These are phyloP conservation scores for Leuciscus waleckii DNA, from an alignment of 2,797 vertebrate genomes.

Conservation along the genomic window DNA sequence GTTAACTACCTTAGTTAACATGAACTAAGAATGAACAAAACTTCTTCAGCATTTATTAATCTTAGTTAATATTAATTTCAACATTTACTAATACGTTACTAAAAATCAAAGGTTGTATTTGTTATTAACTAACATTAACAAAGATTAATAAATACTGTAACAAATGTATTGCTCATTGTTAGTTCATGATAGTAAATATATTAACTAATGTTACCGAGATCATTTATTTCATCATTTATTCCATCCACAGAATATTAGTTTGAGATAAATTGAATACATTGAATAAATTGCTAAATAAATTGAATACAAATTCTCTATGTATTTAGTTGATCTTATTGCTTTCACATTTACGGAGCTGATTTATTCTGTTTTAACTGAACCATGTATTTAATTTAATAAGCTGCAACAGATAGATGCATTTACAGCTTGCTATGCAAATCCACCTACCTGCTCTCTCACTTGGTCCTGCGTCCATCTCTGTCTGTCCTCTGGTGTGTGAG, in stretches of 20 bases:
- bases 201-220: too few relatives aligned
- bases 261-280: background rate
- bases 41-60: too few relatives aligned
- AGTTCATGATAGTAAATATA: too few relatives aligned
- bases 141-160: too few relatives aligned
- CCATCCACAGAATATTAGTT: background rate
- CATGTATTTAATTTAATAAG: background rate
- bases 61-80: too few relatives aligned
- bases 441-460: slow-evolving; percentile 75
- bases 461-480: slow-evolving; percentile 90
- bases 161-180: too few relatives aligned
- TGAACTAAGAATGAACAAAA: too few relatives aligned
- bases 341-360: background rate
- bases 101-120: too few relatives aligned
- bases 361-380: background rate
- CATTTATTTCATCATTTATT: background rate
- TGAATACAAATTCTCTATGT: background rate
- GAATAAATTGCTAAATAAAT: background rate
- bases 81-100: too few relatives aligned
- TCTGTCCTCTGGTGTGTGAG: slow-evolving; percentile 89
- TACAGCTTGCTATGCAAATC: background rate
- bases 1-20: too few relatives aligned
- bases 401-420: background rate
- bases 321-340: background rate
- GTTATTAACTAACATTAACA: too few relatives aligned